phyloP scores from a whole-genome alignment of 1,140 invertebrate species.

The Sitodiplosis mosellana region DNA sequence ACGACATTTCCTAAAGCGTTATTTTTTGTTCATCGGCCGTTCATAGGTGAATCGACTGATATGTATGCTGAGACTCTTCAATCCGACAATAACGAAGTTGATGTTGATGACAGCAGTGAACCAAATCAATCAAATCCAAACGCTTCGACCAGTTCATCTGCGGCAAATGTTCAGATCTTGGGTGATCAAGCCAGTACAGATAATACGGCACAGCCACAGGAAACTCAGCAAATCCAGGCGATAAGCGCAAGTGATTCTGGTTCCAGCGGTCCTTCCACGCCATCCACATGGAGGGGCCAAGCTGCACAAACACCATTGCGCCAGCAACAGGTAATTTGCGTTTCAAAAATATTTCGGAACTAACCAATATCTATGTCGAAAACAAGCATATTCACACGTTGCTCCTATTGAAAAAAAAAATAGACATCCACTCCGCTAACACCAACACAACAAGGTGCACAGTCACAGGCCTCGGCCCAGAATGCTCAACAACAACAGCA shows the following conservation, averaged over 20 bases:
- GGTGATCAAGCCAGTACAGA: slow-evolving; percentile 9
- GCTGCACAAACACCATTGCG: slow-evolving; percentile 11
- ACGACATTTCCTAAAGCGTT: background rate
- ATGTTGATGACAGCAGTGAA: slow-evolving; percentile 42
- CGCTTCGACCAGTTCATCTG: slow-evolving; percentile 6
- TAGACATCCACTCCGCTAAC: background rate
- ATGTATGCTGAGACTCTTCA: slow-evolving; percentile 19
- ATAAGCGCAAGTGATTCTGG: slow-evolving; percentile 29
- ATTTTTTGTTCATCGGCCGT: slow-evolving; percentile 3
- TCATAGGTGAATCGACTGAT: slow-evolving; percentile 22
- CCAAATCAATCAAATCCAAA: slow-evolving; percentile 29
- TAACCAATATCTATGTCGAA: no score
- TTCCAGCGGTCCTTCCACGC: slow-evolving; percentile 3
- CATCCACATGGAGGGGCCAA: slow-evolving; percentile 14
- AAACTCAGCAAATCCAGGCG: slow-evolving; percentile 31
- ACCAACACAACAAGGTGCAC: slow-evolving; percentile 1
- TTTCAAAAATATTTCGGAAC: no score
- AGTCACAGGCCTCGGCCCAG: background rate
- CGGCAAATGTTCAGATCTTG: slow-evolving; percentile 3
- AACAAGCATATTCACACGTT: no score
- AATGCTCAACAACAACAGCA: slow-evolving; percentile 10
- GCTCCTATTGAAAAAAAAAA: no score
- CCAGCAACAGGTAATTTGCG: slow-evolving; percentile 6
- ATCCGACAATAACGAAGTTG: slow-evolving; percentile 44
- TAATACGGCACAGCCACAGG: slow-evolving; percentile 16